A percentile compares a stretch with the other conserved stretches of the same genome.
Conservation (phyloP, 2,888 invertebrate species). For the Polymixis flavicincta region DNA sequence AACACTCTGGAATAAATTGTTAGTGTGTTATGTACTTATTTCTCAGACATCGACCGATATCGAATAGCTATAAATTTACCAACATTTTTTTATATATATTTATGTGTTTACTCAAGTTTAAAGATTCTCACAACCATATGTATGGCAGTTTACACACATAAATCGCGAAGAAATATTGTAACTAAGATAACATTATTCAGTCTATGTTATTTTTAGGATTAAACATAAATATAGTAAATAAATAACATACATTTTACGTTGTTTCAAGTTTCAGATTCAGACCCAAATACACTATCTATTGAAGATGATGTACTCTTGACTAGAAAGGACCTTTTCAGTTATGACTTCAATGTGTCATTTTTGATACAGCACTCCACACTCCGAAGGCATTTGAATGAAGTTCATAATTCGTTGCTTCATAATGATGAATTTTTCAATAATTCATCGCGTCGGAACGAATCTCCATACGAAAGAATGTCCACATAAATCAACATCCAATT, state of each 20-base stretch:
- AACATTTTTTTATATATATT: too few relatives aligned
- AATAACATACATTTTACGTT: neutral
- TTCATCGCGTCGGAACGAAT: neutral
- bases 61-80: too few relatives aligned
- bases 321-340: neutral
- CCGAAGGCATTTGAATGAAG: neutral
- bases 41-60: too few relatives aligned
- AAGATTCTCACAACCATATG: too few relatives aligned
- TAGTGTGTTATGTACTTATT: neutral
- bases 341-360: neutral
- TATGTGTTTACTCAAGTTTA: too few relatives aligned
- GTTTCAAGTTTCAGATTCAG: neutral
- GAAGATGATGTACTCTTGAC: neutral
- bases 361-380: too few relatives aligned
- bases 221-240: neutral
- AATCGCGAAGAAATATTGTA: neutral
- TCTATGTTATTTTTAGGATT: neutral
- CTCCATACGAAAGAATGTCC: neutral
- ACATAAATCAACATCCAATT: slow-evolving; percentile 37
- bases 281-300: neutral
- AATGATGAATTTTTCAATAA: neutral
- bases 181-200: neutral
- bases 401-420: neutral
- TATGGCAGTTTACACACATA: too few relatives aligned
- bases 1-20: too few relatives aligned